These are phyloP conservation scores for Neoitamus cyanurus DNA, from an alignment of 2,888 invertebrate genomes.

Conservation along the genomic window DNA sequence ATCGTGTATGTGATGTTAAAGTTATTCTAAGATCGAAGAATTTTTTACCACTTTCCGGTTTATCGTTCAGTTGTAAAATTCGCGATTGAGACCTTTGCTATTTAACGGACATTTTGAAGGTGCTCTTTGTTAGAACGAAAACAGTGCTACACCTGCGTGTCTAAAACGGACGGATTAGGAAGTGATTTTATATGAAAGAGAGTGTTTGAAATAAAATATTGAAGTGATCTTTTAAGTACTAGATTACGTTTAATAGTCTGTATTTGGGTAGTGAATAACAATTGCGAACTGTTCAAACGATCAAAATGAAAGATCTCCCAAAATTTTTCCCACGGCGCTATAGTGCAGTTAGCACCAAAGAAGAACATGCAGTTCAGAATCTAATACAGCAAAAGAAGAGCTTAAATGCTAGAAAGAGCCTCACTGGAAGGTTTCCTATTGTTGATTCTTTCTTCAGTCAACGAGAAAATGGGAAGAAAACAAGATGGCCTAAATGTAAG, in stretches of 20 bases:
- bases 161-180: background rate
- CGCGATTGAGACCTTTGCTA: background rate
- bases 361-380: slow-evolving; percentile 52
- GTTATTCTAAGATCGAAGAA: background rate
- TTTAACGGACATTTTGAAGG: background rate
- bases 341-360: slow-evolving; percentile 68
- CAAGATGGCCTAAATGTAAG: slow-evolving; percentile 68
- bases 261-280: background rate
- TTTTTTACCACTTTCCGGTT: background rate
- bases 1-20: slow-evolving; percentile 42
- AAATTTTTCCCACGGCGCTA: slow-evolving; percentile 72
- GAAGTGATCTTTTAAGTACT: background rate
- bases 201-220: background rate
- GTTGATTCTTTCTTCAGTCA: slow-evolving; percentile 67
- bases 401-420: slow-evolving; percentile 65
- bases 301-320: slow-evolving; percentile 73
- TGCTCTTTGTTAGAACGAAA: background rate
- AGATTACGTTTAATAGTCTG: background rate
- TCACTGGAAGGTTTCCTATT: slow-evolving; percentile 64
- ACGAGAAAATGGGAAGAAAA: slow-evolving; percentile 62
- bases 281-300: no score
- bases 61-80: background rate
- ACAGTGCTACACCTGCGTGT: background rate
- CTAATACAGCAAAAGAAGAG: slow-evolving; percentile 59
- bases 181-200: background rate